Evolutionary conservation across 2,113 vertebrate genomes (phyloP), one percentile per base, ranked within the genome.

Genomic region (Actenoides lindsayi): DNA sequence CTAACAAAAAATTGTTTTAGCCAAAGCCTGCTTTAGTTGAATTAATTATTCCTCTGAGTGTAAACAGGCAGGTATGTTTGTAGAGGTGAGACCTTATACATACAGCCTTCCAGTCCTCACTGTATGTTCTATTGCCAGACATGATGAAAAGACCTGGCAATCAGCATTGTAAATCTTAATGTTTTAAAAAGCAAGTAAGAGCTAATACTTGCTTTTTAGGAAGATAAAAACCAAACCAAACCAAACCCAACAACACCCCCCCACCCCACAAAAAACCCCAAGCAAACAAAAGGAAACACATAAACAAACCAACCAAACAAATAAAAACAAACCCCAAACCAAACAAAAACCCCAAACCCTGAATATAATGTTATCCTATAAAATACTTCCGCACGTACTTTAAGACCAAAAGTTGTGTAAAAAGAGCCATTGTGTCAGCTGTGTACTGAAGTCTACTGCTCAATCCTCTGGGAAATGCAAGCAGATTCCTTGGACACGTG

Each of bases 41-140:
- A 62, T 37, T 3, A 59, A 19, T 62, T 57, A 70, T 5, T 92
- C 11, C 9, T 84, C 20, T 57, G 17, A 59, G 11, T 33, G 20
- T 65, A 41, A 89, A 41, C 16, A 67, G 51, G 25, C 6, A 51
- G 31, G 33, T 39, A 13, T 19, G 1, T 42, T 59, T 91, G 10
- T 42, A 68, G 23, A 33, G 7, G 4, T 28, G 16, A 85, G 42
- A 28, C 8, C 27, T 39, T 53, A n/a, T 9, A 23, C 0, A 0
- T 27, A 28, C 0, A 2, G 39, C 18, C 13, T 67, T 86, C 7
- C n/a, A 65, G 28, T 20, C 30, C 17, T 79, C 25, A 3, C 21
- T 68, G 0, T 37, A 9, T 19, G 5, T 63, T 90, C 63, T n/a
- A 7, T 33, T 64, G 21, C 30, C 20, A 59, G 27, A 68, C 11